phyloP scores from a whole-genome alignment of 2,797 vertebrate genomes.

The Anguilla marmorata region DNA sequence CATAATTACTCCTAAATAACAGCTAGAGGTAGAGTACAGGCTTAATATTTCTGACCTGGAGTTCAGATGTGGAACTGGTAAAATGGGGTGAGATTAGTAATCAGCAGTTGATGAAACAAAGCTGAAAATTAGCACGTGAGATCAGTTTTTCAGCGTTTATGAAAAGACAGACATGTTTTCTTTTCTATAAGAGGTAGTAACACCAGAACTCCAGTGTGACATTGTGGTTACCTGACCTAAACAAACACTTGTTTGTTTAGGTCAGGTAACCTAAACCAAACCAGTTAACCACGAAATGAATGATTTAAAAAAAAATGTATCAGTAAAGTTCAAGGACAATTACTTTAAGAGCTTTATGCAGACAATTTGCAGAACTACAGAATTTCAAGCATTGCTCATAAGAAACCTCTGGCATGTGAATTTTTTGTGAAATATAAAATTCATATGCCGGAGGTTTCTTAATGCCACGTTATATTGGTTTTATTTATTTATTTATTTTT shows the following conservation, averaged over 20 bases:
- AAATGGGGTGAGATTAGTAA: background rate
- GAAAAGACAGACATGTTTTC: background rate
- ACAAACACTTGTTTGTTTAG: conserved; percentile 72
- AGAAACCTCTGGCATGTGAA: background rate
- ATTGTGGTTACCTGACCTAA: conserved; percentile 61
- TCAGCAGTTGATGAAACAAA: background rate
- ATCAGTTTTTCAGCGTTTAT: background rate
- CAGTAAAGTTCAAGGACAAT: conserved; percentile 59
- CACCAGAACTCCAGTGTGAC: background rate
- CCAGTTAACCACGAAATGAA: conserved; percentile 68
- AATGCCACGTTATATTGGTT: conserved; percentile 7
- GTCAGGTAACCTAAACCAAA: too few relatives aligned
- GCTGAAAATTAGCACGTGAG: background rate
- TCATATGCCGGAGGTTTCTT: background rate
- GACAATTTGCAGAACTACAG: conserved; percentile 27
- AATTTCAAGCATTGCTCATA: background rate
- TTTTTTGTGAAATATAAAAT: background rate
- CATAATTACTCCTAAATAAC: background rate
- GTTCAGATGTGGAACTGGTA: background rate
- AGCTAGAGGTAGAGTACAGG: background rate
- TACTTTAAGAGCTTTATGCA: conserved; percentile 55
- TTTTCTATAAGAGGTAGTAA: background rate
- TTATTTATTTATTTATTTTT: conserved; percentile 7
- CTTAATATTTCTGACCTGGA: background rate
- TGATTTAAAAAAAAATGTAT: conserved; percentile 67